These are phyloP conservation scores for Drosophila birchii DNA, from an alignment of 2,888 invertebrate genomes.

Conservation along the genomic window DNA sequence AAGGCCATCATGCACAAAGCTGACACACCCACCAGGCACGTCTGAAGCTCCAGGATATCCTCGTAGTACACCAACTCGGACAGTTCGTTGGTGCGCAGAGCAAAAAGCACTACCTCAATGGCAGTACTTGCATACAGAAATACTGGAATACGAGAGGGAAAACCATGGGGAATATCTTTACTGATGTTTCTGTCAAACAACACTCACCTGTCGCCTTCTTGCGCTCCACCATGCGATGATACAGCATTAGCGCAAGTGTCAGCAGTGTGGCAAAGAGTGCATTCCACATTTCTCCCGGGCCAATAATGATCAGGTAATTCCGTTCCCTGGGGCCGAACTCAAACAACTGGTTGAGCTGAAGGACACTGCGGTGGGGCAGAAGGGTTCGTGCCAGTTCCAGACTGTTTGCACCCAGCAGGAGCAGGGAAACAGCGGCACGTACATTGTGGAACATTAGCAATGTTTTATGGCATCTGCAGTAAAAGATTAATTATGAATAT, in stretches of 20 bases:
- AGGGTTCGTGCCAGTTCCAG: conserved; percentile 82
- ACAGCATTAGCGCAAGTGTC: conserved; percentile 82
- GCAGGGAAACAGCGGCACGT: conserved; percentile 80
- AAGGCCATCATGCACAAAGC: conserved; percentile 67
- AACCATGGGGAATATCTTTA: background rate
- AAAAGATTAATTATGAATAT: background rate
- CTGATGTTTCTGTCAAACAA: conserved; percentile 4
- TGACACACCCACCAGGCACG: conserved; percentile 64
- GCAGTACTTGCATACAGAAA: conserved; percentile 77
- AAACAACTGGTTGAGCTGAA: conserved; percentile 59
- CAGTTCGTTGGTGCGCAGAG: conserved; percentile 79
- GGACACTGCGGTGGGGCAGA: conserved; percentile 65
- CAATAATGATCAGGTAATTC: conserved; percentile 73
- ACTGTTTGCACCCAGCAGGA: conserved; percentile 81
- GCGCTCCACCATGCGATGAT: conserved; percentile 82
- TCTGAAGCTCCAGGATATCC: conserved; percentile 78
- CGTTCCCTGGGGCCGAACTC: conserved; percentile 52
- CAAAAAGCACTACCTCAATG: conserved; percentile 68
- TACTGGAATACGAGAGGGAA: conserved; percentile 53
- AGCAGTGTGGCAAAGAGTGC: conserved; percentile 76
- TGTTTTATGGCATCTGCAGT: conserved; percentile 80
- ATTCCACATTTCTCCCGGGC: conserved; percentile 76
- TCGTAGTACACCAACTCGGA: conserved; percentile 78
- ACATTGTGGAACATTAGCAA: conserved; percentile 84
- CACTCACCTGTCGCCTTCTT: conserved; percentile 82